Conservation (phyloP, 2,888 invertebrate species). For the Drosophila recens region DNA sequence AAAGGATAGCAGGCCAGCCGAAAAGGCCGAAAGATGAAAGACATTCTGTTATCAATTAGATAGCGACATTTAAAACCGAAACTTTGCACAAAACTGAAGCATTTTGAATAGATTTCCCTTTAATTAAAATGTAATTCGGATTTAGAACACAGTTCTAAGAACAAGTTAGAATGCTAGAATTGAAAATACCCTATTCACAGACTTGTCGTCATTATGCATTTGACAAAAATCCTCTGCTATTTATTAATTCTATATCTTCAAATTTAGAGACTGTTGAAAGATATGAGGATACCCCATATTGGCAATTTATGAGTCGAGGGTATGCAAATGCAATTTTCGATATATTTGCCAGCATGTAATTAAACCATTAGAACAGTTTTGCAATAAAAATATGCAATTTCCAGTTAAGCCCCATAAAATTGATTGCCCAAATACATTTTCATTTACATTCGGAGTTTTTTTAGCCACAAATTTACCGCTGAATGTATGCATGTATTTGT, state of each 20-base stretch:
- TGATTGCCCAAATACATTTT: slow-evolving; percentile 36
- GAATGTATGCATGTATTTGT: not conserved
- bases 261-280: not conserved
- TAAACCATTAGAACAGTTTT: slow-evolving; percentile 2
- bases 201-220: too few species aligned
- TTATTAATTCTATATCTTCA: not conserved
- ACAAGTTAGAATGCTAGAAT: not conserved
- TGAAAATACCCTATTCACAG: not conserved
- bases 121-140: not conserved
- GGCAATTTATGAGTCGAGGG: not conserved
- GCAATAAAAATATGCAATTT: slow-evolving; percentile 10
- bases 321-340: slow-evolving; percentile 5
- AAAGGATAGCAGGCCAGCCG: not conserved
- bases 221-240: not conserved
- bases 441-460: not conserved
- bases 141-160: not conserved
- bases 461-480: slow-evolving; percentile 2
- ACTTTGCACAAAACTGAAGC: not conserved
- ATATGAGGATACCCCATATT: not conserved
- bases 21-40: slow-evolving; percentile 14
- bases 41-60: slow-evolving; percentile 11
- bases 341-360: not conserved
- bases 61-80: not conserved
- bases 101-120: not conserved
- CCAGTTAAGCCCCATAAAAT: slow-evolving; percentile 5